phyloP scores from a whole-genome alignment of 2,797 vertebrate species.

The Coccyzus lansbergi region DNA sequence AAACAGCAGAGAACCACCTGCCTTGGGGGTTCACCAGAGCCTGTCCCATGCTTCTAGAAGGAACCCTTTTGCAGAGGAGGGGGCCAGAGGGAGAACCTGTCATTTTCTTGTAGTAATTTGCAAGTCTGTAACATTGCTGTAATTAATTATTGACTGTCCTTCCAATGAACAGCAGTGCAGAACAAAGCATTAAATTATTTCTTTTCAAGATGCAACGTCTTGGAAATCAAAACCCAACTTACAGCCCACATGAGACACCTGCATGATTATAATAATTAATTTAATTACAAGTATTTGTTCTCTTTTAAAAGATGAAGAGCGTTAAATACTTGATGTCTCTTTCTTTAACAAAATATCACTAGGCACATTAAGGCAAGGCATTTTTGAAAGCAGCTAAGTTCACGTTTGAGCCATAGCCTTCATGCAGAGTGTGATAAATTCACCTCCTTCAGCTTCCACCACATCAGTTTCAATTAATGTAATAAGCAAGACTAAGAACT shows the following conservation, averaged over 20 bases:
- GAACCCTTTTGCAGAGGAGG: fast-evolving
- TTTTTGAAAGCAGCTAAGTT: background rate
- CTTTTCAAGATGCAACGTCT: background rate
- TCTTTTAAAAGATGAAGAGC: background rate
- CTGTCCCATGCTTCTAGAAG: background rate
- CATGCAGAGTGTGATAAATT: background rate
- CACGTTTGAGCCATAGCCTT: background rate
- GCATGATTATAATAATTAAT: constrained; percentile 33
- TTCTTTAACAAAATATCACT: background rate
- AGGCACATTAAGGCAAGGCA: background rate
- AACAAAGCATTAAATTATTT: background rate
- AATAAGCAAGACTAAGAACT: background rate
- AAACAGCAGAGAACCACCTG: background rate
- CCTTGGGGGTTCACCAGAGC: background rate
- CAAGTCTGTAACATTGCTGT: background rate
- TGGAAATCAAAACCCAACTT: background rate
- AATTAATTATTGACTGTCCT: background rate
- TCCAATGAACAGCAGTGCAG: background rate
- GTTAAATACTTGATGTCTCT: constrained; percentile 1
- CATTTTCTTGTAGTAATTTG: background rate
- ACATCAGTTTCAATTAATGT: background rate
- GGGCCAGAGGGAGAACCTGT: background rate
- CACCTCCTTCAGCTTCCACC: background rate
- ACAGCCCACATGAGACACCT: background rate
- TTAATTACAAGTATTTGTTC: constrained; percentile 42